Percentiles rank a stretch among this genome's conserved stretches.
phyloP scores from a whole-genome alignment of 30 jellyfish, hydroid and myxozoan genomes.

The Hydra vulgaris region DNA sequence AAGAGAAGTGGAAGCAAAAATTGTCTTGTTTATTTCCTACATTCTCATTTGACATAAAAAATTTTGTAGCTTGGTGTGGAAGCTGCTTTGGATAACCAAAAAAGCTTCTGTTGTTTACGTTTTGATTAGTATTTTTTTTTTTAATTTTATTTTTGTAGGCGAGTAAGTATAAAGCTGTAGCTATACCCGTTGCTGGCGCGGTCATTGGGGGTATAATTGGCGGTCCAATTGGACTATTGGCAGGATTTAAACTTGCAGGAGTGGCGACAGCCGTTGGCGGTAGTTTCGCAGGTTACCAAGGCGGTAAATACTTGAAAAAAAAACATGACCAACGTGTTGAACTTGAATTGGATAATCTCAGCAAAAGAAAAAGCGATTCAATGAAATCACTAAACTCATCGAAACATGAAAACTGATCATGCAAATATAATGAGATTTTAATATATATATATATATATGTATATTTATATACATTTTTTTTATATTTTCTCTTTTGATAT shows the following conservation, averaged over 20 bases:
- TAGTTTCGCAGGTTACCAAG: slow-evolving; percentile 79
- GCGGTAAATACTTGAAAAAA: slow-evolving; percentile 56
- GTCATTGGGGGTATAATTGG: slow-evolving; percentile 89
- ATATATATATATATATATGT: too few species aligned
- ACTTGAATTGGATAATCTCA: slow-evolving; percentile 41
- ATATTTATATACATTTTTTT: too few species aligned
- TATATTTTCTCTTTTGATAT: too few species aligned
- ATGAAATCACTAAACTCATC: not conserved
- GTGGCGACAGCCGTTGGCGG: slow-evolving; percentile 99
- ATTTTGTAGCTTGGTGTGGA: too few species aligned
- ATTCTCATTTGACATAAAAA: too few species aligned
- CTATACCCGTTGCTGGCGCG: slow-evolving; percentile 94
- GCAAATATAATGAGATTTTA: not conserved
- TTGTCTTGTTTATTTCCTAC: too few species aligned
- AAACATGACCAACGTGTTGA: slow-evolving; percentile 70
- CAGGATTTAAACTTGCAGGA: slow-evolving; percentile 97
- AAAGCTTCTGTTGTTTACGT: too few species aligned
- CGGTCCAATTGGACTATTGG: slow-evolving; percentile 96
- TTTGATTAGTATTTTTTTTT: not conserved
- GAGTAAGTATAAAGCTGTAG: slow-evolving; percentile 79
- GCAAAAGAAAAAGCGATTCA: slow-evolving; percentile 11
- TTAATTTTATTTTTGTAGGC: slow-evolving; percentile 44
- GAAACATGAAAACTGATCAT: not conserved
- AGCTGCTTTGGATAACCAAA: too few species aligned
- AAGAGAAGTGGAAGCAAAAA: too few species aligned